Conservation (phyloP, 2,888 invertebrate species). For the Serrognathus titanus region DNA sequence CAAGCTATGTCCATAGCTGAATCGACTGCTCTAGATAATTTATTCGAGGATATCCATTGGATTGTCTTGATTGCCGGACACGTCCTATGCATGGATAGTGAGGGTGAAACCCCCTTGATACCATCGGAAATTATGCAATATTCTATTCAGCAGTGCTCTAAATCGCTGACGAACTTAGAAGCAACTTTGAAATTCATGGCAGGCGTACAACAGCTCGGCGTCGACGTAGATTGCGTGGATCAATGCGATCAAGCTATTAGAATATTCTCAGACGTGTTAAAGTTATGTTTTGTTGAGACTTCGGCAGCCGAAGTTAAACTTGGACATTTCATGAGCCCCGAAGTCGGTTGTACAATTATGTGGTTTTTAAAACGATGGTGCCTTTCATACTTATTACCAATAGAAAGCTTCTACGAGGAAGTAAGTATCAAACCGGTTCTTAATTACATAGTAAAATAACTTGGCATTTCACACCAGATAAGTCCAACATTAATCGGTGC, state of each 20-base stretch:
- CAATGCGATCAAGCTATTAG: constrained; percentile 54
- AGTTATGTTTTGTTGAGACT: constrained; percentile 72
- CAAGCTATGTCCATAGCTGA: constrained; percentile 45
- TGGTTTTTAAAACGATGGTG: constrained; percentile 81
- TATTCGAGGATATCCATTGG: constrained; percentile 92
- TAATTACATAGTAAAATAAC: constrained; percentile 1
- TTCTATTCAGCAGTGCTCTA: constrained; percentile 53
- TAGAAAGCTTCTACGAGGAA: constrained; percentile 57
- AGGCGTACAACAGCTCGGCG: constrained; percentile 33
- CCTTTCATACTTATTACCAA: constrained; percentile 66
- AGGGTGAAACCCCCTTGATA: constrained; percentile 64
- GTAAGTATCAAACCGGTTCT: constrained; percentile 36
- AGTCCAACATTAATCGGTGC: constrained; percentile 60
- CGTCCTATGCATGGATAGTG: constrained; percentile 63
- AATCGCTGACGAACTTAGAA: constrained; percentile 36
- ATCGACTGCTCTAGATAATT: constrained; percentile 51
- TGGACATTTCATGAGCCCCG: constrained; percentile 69
- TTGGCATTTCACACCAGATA: constrained; percentile 49
- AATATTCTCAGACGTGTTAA: constrained; percentile 67
- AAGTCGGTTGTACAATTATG: constrained; percentile 70
- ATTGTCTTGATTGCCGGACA: constrained; percentile 73
- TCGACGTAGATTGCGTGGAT: constrained; percentile 38
- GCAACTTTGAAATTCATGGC: constrained; percentile 43
- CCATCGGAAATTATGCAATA: constrained; percentile 62
- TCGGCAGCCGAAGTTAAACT: constrained; percentile 67